phyloP scores from a whole-genome alignment of 2,888 invertebrate species.

The Sphecodes monilicornis region DNA sequence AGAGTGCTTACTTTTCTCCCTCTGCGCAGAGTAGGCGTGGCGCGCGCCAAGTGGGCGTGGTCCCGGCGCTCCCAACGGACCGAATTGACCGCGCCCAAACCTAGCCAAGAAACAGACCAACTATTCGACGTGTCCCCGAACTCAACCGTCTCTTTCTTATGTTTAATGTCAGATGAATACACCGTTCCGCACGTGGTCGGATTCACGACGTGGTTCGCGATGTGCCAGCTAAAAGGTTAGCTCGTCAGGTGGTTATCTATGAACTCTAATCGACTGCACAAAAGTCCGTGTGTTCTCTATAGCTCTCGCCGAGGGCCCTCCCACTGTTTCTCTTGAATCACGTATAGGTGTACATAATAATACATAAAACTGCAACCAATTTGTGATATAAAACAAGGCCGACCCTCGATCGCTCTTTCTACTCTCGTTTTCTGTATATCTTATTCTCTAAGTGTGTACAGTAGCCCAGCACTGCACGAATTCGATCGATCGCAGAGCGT shows the following conservation, averaged over 20 bases:
- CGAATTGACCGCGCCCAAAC: not conserved
- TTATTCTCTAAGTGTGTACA: slow-evolving; percentile 45
- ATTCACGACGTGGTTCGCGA: slow-evolving; percentile 86
- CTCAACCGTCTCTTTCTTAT: slow-evolving; percentile 51
- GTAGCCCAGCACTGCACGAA: slow-evolving; percentile 42
- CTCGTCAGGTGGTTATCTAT: slow-evolving; percentile 58
- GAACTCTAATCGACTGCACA: slow-evolving; percentile 55
- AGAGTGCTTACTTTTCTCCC: not conserved
- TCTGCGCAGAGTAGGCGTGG: not conserved
- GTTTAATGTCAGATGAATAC: slow-evolving; percentile 79
- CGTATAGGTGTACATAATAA: not conserved
- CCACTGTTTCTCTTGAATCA: not conserved
- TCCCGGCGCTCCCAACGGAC: not conserved
- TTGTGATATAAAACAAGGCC: not conserved
- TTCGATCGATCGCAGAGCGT: not conserved
- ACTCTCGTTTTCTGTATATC: not conserved
- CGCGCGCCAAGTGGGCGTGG: not conserved
- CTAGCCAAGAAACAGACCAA: not conserved
- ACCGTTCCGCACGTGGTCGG: slow-evolving; percentile 84
- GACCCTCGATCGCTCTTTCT: not conserved
- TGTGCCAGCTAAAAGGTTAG: slow-evolving; percentile 86
- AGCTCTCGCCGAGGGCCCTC: slow-evolving; percentile 1
- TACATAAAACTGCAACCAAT: slow-evolving; percentile 9
- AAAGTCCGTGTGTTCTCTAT: slow-evolving; percentile 24
- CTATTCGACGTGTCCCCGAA: not conserved